Evolutionary conservation across 2,113 vertebrate genomes (phyloP).

Genomic region (Halichoerus grypus): DNA sequence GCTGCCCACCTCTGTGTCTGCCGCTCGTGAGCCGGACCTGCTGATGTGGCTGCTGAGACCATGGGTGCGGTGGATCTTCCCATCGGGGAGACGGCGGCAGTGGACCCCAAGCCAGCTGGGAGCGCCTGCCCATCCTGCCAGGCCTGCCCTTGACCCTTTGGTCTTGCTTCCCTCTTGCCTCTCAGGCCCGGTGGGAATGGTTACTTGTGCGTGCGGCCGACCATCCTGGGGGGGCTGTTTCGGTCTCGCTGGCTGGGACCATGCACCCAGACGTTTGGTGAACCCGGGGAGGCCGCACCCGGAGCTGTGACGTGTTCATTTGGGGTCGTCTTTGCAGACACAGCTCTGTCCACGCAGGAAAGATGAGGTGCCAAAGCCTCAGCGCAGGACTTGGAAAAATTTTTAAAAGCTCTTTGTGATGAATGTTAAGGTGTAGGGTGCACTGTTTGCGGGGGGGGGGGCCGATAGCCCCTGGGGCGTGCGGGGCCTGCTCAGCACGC

Average conservation of each 20-base stretch:
- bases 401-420: too few relatives aligned
- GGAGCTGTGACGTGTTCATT: background rate
- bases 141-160: background rate
- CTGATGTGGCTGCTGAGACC: background rate
- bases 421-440: background rate
- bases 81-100: background rate
- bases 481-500: background rate
- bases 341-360: background rate
- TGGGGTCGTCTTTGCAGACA: background rate
- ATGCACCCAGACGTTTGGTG: too few relatives aligned
- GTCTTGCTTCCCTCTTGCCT: background rate
- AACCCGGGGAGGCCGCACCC: background rate
- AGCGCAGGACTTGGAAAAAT: background rate
- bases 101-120: background rate
- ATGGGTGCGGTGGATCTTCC: too few relatives aligned
- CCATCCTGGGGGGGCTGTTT: background rate
- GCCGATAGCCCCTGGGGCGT: background rate
- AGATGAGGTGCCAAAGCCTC: background rate
- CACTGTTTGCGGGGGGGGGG: background rate
- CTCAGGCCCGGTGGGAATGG: background rate
- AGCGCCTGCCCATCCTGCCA: background rate
- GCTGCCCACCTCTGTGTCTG: background rate
- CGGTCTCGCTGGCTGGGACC: background rate
- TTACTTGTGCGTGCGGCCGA: background rate
- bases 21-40: background rate